Conservation (phyloP, 2,113 vertebrate species). For the Turdus rufiventris region DNA sequence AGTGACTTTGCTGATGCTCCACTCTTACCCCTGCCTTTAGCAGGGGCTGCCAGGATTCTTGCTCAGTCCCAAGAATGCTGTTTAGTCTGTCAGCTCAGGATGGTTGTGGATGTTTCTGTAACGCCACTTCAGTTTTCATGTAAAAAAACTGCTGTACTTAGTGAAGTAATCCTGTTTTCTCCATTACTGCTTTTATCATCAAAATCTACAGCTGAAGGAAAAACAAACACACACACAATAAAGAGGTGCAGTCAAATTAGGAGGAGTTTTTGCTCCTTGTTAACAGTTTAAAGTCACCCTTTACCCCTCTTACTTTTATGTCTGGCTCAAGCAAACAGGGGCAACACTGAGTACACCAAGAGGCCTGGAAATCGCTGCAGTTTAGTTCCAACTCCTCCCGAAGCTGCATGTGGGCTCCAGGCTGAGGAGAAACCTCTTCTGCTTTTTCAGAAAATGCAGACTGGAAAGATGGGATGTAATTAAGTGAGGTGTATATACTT, state of each 20-base stretch:
- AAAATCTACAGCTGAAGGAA: neutral
- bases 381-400: neutral
- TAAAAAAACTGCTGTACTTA: neutral
- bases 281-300: neutral
- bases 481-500: neutral
- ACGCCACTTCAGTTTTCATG: neutral
- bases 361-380: neutral
- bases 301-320: neutral
- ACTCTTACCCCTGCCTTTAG: neutral
- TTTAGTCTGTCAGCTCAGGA: neutral
- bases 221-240: neutral
- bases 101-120: neutral
- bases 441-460: neutral
- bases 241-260: neutral
- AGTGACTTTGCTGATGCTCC: neutral
- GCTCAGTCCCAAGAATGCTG: neutral
- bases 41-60: neutral
- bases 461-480: neutral
- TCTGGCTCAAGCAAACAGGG: neutral
- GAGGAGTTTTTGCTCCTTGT: neutral
- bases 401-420: neutral
- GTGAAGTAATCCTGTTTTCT: neutral
- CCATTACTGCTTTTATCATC: neutral
- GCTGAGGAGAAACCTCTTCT: neutral
- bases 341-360: fast-evolving